Evolutionary conservation across 1,140 invertebrate species (phyloP).

Genomic region (Drosophila azteca): DNA sequence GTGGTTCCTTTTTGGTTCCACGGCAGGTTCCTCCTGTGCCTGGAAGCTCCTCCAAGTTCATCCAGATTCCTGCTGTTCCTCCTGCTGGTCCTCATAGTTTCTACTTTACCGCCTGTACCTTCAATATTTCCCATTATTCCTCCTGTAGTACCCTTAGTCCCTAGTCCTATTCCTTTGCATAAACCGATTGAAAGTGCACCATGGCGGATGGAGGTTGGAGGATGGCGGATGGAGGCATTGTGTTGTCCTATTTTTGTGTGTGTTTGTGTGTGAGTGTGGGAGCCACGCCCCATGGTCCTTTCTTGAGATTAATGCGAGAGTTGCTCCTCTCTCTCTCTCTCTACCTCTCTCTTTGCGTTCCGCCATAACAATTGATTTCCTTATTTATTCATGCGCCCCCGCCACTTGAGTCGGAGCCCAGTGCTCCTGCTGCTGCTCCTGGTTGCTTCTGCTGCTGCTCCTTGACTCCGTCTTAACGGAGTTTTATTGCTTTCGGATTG

Average conservation of each 20-base stretch:
- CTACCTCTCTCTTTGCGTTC: background rate
- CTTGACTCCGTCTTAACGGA: slow-evolving; percentile 40
- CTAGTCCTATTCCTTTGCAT: too few species aligned
- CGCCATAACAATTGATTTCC: slow-evolving; percentile 75
- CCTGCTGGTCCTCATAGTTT: too few species aligned
- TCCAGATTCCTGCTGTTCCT: slow-evolving; percentile 6
- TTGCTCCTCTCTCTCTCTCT: slow-evolving; percentile 4
- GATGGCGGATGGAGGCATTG: background rate
- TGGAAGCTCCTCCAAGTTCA: slow-evolving; percentile 20
- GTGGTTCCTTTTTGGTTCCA: slow-evolving; percentile 20
- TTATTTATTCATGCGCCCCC: slow-evolving; percentile 52
- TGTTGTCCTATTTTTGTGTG: slow-evolving; percentile 46
- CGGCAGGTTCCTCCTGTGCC: slow-evolving; percentile 24
- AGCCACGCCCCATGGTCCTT: slow-evolving; percentile 53
- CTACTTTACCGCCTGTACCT: too few species aligned
- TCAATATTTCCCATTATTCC: too few species aligned
- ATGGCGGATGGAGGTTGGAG: too few species aligned
- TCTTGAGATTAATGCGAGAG: slow-evolving; percentile 62
- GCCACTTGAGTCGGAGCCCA: slow-evolving; percentile 4
- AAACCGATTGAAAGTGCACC: too few species aligned
- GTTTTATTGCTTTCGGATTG: slow-evolving; percentile 44
- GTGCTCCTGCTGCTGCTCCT: background rate
- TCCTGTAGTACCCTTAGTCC: too few species aligned
- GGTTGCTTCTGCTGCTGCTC: slow-evolving; percentile 6
- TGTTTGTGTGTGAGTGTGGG: slow-evolving; percentile 6